phyloP scores from a whole-genome alignment of 2,113 vertebrate species.

The Alaudala cheleensis region DNA sequence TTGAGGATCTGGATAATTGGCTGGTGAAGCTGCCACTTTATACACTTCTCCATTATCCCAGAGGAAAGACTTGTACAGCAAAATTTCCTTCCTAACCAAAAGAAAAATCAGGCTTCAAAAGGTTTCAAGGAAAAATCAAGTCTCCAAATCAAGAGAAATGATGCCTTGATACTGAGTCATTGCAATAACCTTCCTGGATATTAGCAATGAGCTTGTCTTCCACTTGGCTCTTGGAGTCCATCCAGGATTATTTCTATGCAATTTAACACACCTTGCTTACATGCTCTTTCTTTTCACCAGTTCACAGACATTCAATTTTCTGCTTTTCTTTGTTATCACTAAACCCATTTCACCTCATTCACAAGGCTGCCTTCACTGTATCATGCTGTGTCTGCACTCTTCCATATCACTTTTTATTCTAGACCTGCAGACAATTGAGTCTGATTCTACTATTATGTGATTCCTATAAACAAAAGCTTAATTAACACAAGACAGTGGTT shows the following conservation, averaged over 20 bases:
- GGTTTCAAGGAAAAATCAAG: background rate
- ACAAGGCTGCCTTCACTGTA: background rate
- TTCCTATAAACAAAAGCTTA: background rate
- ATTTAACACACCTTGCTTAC: background rate
- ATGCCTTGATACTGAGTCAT: background rate
- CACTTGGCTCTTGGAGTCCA: background rate
- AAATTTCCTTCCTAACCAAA: background rate
- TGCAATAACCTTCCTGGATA: background rate
- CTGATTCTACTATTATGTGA: background rate
- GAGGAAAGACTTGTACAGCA: background rate
- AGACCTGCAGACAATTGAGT: background rate
- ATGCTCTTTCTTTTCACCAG: background rate
- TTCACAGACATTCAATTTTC: background rate
- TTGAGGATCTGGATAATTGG: background rate
- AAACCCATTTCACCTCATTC: background rate
- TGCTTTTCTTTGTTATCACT: background rate
- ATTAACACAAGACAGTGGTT: background rate
- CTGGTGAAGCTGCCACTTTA: background rate
- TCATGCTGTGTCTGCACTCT: background rate
- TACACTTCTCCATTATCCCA: background rate
- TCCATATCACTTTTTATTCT: background rate
- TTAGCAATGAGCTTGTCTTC: background rate
- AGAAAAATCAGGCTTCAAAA: background rate
- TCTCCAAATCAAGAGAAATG: background rate
- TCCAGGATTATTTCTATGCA: background rate